phyloP scores from a whole-genome alignment of 2,797 vertebrate species.

The Oreortyx pictus region DNA sequence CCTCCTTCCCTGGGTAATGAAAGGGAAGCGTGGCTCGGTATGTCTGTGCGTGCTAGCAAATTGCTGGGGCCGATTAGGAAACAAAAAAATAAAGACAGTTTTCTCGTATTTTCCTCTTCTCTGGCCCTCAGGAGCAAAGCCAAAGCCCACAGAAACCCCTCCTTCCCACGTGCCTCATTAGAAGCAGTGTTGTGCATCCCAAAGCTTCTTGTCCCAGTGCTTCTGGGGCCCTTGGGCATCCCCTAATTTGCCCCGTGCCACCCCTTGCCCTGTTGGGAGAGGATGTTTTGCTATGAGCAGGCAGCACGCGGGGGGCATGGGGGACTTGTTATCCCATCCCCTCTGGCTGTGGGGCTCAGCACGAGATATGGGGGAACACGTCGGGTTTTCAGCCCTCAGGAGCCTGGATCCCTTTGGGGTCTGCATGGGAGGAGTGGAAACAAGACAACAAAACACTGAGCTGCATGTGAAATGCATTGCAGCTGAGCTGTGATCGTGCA shows the following conservation, averaged over 20 bases:
- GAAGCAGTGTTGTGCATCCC: not conserved
- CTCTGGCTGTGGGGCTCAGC: not conserved
- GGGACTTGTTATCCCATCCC: slow-evolving; percentile 69
- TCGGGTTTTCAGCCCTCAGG: slow-evolving; percentile 8
- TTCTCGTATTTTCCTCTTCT: not conserved
- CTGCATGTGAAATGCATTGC: not conserved
- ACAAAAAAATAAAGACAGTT: not conserved
- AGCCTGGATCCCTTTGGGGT: not conserved
- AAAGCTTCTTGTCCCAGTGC: not conserved
- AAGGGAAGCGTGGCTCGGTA: not conserved
- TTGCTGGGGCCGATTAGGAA: slow-evolving; percentile 27
- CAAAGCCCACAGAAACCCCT: not conserved
- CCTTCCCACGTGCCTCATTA: not conserved
- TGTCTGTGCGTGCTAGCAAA: slow-evolving; percentile 16
- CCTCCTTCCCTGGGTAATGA: slow-evolving; percentile 25
- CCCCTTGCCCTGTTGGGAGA: slow-evolving; percentile 50
- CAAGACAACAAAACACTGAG: not conserved
- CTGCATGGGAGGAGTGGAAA: slow-evolving; percentile 32
- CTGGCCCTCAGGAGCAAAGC: not conserved
- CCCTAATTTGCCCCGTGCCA: slow-evolving; percentile 73
- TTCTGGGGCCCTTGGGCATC: slow-evolving; percentile 12
- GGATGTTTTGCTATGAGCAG: slow-evolving; percentile 73
- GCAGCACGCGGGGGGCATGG: slow-evolving; percentile 2
- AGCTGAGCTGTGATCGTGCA: fast-evolving
- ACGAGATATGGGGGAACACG: fast-evolving